Evolutionary conservation across 2,113 vertebrate species (phyloP).

Genomic region (Sula dactylatra): DNA sequence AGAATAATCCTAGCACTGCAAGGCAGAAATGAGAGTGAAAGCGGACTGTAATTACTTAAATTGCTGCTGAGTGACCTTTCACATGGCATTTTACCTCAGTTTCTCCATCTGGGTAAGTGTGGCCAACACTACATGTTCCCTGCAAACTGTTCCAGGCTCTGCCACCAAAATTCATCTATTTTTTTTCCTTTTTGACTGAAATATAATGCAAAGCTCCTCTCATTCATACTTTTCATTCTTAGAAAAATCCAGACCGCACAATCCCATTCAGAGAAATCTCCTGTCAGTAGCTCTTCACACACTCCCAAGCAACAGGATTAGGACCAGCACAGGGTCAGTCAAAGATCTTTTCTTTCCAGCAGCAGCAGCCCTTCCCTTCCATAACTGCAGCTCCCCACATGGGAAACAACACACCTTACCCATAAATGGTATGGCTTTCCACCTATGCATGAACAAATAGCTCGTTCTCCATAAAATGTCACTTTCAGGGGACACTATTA

Average conservation of each 20-base stretch:
- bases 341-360: not conserved
- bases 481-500: not conserved
- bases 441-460: not conserved
- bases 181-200: not conserved
- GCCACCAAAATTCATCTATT: accelerated
- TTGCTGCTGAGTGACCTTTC: not conserved
- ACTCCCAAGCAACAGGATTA: not conserved
- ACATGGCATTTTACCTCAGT: not conserved
- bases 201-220: not conserved
- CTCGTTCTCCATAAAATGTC: not conserved
- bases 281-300: not conserved
- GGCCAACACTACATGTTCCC: not conserved
- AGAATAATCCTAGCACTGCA: not conserved
- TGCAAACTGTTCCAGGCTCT: not conserved
- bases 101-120: not conserved
- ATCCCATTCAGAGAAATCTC: not conserved
- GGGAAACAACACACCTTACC: not conserved
- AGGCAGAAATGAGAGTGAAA: not conserved
- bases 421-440: not conserved
- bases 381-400: not conserved
- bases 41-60: not conserved
- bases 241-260: not conserved
- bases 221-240: not conserved
- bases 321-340: not conserved
- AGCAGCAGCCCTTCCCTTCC: not conserved